phyloP scores from a whole-genome alignment of 2,797 vertebrate genomes.

The Kryptopterus vitreolus region DNA sequence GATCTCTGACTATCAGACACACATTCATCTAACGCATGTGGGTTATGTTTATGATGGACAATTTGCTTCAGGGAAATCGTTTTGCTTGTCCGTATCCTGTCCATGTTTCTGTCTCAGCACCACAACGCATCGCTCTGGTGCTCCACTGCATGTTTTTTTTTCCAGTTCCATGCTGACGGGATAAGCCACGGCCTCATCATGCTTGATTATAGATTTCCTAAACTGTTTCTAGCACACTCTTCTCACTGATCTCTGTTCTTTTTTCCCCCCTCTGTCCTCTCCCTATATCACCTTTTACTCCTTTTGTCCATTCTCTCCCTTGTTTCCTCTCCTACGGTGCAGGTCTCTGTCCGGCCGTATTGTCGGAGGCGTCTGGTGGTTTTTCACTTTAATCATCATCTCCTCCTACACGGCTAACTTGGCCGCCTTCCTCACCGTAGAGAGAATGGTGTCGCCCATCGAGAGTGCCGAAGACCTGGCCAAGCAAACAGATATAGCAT shows the following conservation, averaged over 20 bases:
- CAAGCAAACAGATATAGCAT: conserved; percentile 98
- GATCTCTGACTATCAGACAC: conserved; percentile 31
- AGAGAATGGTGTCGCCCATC: conserved; percentile 95
- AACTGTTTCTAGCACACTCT: conserved; percentile 24
- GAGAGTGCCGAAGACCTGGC: conserved; percentile 92
- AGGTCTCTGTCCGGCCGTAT: conserved; percentile 98
- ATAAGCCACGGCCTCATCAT: conserved; percentile 43
- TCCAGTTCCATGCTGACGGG: conserved; percentile 34
- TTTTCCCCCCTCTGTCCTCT: conserved; percentile 12
- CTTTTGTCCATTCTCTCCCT: conserved; percentile 26
- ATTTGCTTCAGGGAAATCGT: conserved; percentile 12
- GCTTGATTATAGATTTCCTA: conserved; percentile 41
- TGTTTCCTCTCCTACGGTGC: conserved; percentile 36
- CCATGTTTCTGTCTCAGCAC: background rate
- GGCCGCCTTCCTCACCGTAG: conserved; percentile 98
- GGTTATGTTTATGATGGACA: conserved; percentile 17
- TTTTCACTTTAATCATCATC: conserved; percentile 99
- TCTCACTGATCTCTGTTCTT: conserved; percentile 29
- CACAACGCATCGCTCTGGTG: background rate
- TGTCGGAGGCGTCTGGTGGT: conserved; percentile 99
- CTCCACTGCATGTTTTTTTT: conserved; percentile 34
- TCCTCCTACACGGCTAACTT: conserved; percentile 99
- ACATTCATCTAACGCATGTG: conserved; percentile 14
- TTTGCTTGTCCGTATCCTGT: conserved; percentile 13
- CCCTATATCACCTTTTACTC: conserved; percentile 5